These are phyloP conservation scores for Eupithecia vulgata DNA, from an alignment of 2,888 invertebrate species.

Conservation along the genomic window DNA sequence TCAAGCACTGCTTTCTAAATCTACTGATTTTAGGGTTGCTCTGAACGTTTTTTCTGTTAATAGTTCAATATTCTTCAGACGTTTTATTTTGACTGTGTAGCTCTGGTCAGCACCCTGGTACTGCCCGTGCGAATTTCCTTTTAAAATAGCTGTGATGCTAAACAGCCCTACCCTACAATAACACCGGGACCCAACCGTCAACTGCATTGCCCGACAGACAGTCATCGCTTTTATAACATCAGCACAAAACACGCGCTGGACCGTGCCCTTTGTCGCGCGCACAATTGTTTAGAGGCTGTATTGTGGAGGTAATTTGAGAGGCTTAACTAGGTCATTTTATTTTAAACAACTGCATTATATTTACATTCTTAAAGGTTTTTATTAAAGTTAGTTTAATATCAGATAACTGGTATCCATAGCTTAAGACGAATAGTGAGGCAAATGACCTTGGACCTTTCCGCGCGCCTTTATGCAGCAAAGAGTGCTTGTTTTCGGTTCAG, in stretches of 20 bases:
- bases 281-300: conserved; percentile 21
- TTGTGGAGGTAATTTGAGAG: conserved; percentile 38
- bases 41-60: neutral
- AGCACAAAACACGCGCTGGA: conserved; percentile 63
- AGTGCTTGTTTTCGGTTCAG: too few relatives aligned
- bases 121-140: neutral
- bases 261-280: conserved; percentile 53
- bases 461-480: too few relatives aligned
- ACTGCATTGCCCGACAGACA: conserved; percentile 9
- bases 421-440: too few relatives aligned
- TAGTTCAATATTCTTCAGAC: neutral
- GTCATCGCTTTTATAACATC: conserved; percentile 64
- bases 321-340: conserved; percentile 14
- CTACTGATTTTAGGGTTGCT: neutral
- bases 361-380: neutral
- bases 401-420: neutral
- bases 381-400: neutral
- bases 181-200: neutral
- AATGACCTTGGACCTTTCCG: too few relatives aligned
- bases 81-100: neutral
- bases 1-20: neutral
- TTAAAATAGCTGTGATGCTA: neutral
- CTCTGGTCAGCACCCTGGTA: neutral
- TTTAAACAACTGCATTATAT: neutral
- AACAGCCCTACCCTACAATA: neutral